These are phyloP conservation scores for Myiotriccus ornatus DNA, from an alignment of 2,797 vertebrate species.

Conservation along the genomic window DNA sequence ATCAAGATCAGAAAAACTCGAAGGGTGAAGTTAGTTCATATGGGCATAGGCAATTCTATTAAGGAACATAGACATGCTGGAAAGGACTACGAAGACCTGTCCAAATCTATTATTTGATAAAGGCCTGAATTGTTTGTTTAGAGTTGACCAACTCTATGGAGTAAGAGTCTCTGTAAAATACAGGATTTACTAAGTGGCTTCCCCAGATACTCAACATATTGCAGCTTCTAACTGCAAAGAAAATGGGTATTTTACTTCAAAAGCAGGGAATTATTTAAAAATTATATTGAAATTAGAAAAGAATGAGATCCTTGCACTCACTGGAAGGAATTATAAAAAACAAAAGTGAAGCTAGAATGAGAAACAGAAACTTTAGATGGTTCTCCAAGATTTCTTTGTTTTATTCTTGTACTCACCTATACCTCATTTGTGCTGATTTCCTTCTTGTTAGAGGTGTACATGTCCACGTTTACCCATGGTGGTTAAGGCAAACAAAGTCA, in stretches of 20 bases:
- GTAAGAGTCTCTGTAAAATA: background rate
- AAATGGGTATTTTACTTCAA: background rate
- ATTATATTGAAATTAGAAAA: background rate
- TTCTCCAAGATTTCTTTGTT: background rate
- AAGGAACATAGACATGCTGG: background rate
- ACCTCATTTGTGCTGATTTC: background rate
- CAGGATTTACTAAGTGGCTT: background rate
- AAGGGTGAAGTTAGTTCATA: background rate
- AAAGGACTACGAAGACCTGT: background rate
- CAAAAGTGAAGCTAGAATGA: background rate
- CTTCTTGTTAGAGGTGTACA: background rate
- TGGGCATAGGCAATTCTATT: background rate
- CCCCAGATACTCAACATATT: background rate
- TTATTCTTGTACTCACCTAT: background rate
- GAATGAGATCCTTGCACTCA: rapidly evolving
- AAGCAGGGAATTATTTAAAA: background rate
- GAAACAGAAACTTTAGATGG: background rate
- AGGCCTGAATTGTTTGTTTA: background rate
- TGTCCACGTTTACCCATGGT: background rate
- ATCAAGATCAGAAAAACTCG: background rate
- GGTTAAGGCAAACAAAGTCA: background rate
- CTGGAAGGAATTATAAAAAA: background rate
- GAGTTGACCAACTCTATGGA: background rate
- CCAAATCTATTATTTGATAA: background rate
- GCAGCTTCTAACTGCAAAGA: background rate